These are phyloP conservation scores for Clepsis dumicolana DNA, from an alignment of 2,888 invertebrate genomes.

Conservation along the genomic window DNA sequence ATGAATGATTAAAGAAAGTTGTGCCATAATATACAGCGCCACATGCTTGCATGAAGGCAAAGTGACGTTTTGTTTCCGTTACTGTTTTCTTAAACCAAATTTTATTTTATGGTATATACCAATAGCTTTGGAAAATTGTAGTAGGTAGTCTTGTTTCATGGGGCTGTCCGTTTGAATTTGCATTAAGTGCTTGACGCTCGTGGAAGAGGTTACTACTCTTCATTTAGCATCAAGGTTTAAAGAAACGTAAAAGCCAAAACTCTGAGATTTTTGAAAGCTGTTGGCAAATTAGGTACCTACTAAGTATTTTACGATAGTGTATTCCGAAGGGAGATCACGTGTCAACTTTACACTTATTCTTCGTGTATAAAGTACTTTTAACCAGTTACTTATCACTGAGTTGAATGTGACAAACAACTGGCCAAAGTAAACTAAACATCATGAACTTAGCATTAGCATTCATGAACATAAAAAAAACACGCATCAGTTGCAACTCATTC, in stretches of 20 bases:
- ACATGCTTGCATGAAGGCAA: neutral
- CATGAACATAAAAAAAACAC: neutral
- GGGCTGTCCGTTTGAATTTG: neutral
- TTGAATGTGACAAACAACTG: neutral
- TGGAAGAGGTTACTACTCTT: no score
- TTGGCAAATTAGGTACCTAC: no score
- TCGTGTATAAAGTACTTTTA: no score
- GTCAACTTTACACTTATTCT: no score
- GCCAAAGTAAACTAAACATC: neutral
- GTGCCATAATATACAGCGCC: neutral
- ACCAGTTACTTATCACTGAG: no score
- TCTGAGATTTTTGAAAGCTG: no score
- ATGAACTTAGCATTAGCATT: neutral
- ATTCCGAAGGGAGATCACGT: no score
- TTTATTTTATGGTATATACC: no score
- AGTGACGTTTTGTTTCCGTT: neutral
- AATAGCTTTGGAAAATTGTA: neutral
- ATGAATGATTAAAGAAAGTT: neutral
- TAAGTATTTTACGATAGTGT: no score
- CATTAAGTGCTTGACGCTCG: no score
- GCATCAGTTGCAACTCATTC: neutral
- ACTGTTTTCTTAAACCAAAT: neutral
- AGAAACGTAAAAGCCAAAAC: no score
- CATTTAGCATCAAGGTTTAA: neutral
- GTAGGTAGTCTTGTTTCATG: neutral